Evolutionary conservation across 2,888 invertebrate species (phyloP), one percentile per base, ranked within the genome.

Genomic region (Gerris lacustris): DNA sequence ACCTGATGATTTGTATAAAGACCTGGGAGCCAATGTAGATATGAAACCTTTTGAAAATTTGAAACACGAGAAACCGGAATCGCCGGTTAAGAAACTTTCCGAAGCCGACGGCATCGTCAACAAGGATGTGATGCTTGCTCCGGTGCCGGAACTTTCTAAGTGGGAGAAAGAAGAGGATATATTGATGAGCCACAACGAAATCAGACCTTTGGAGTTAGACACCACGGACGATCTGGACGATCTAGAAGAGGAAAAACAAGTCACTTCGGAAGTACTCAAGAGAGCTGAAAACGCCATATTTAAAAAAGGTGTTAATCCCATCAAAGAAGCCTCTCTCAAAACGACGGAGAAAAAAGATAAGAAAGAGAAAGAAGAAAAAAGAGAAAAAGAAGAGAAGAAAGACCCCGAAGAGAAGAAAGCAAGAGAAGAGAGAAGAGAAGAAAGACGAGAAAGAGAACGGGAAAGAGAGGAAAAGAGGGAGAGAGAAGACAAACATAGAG

Each of bases 201-300:
- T 7, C 31, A 66, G 67, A 70, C 55, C 55, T 11, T 5, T 55
- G 2, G 55, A 55, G 55, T 55, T 55, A 5, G 31, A 31, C 31
- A 55, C 55, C 15, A 15, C 15, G 2, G 55, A 55, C 15, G 15
- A 9, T 5, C 69, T 71, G 17, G 73, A 74, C 17, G 43, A 55
- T 18, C 43, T 68, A 7, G 80, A 80, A 47, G 80, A 79, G 71
- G 70, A 47, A n/a, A 91, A 91, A 81, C 87, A 89, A 63, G 83
- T 88, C 0, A 93, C 94, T 1, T 90, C 89, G 31, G 94, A 94
- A 80, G 92, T 95, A 6, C 82, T 95, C 68, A 94, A 94, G 79
- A 85, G 93, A 75, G 94, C 95, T 2, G 94, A 95, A 82, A 94
- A 94, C 79, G 94, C 91, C 0, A 90, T 95, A 76, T 92, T 94